A percentile compares a stretch with the other conserved stretches of the same genome.
phyloP scores from a whole-genome alignment of 2,113 vertebrate species.

The Ardeotis arabs region DNA sequence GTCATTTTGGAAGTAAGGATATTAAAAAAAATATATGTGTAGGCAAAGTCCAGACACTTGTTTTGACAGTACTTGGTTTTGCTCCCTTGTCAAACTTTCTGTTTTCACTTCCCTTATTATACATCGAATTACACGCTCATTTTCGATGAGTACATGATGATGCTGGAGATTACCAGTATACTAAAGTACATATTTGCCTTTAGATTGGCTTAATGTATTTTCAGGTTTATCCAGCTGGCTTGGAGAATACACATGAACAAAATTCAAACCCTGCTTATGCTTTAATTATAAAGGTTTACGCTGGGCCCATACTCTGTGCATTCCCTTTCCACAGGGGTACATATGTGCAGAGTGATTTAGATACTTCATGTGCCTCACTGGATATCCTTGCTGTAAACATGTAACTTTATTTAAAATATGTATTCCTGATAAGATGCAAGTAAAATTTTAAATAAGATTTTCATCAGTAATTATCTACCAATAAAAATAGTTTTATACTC shows the following conservation, averaged over 20 bases:
- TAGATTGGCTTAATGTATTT: conserved; percentile 1
- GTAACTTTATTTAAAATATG: conserved; percentile 40
- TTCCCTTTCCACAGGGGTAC: background rate
- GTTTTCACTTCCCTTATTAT: background rate
- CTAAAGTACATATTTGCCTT: background rate
- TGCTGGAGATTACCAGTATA: background rate
- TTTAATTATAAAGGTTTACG: conserved; percentile 27
- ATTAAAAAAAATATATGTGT: conserved; percentile 23
- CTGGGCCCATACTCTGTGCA: background rate
- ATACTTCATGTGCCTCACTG: background rate
- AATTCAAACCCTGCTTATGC: background rate
- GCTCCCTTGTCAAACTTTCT: conserved; percentile 5
- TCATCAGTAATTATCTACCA: conserved; percentile 48
- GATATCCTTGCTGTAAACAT: conserved; percentile 1
- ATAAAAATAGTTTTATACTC: conserved; percentile 52
- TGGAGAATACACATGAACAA: background rate
- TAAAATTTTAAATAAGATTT: conserved; percentile 58
- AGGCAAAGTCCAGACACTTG: conserved; percentile 25
- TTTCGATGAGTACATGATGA: background rate
- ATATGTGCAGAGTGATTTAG: conserved; percentile 24
- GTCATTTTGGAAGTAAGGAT: conserved; percentile 25
- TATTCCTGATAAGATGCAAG: background rate
- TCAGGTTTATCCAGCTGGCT: background rate
- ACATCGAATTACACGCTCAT: background rate
- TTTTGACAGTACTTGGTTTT: conserved; percentile 12